Evolutionary conservation across 2,113 vertebrate species (phyloP).

Genomic region (Pachycephala philippinensis): DNA sequence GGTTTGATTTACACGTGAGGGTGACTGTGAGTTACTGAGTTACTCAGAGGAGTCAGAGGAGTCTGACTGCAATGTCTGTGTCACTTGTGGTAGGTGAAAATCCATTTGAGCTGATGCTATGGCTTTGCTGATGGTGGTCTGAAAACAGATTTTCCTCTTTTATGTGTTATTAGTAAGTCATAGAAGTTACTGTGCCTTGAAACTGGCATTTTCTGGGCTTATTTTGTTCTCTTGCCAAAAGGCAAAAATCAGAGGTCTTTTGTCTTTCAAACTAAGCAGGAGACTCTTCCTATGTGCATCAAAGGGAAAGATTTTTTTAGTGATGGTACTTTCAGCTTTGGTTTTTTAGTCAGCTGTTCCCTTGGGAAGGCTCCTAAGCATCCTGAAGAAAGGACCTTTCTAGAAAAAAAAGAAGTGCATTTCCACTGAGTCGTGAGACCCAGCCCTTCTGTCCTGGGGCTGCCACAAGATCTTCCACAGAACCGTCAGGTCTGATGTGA

Average conservation of each 20-base stretch:
- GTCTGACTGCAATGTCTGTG: neutral
- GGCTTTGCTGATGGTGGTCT: neutral
- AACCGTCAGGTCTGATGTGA: neutral
- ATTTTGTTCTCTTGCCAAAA: neutral
- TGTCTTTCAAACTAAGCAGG: neutral
- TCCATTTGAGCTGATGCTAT: neutral
- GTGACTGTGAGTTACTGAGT: neutral
- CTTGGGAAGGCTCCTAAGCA: neutral
- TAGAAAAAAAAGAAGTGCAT: neutral
- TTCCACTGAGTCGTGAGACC: neutral
- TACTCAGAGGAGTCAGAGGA: neutral
- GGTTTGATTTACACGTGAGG: neutral
- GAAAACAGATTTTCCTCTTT: neutral
- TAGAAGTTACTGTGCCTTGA: neutral
- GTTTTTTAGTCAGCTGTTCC: neutral
- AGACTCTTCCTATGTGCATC: neutral
- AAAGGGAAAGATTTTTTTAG: neutral
- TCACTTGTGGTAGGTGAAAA: neutral
- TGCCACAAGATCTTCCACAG: neutral
- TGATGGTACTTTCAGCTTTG: neutral
- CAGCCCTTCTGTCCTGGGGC: neutral
- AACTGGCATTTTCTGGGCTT: neutral
- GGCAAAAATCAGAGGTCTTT: neutral
- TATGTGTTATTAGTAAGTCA: accelerated
- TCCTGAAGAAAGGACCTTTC: neutral